Base-by-base conservation (phyloP, 2,888 invertebrate genomes). In the Arrhopalites spinosus region DNA sequence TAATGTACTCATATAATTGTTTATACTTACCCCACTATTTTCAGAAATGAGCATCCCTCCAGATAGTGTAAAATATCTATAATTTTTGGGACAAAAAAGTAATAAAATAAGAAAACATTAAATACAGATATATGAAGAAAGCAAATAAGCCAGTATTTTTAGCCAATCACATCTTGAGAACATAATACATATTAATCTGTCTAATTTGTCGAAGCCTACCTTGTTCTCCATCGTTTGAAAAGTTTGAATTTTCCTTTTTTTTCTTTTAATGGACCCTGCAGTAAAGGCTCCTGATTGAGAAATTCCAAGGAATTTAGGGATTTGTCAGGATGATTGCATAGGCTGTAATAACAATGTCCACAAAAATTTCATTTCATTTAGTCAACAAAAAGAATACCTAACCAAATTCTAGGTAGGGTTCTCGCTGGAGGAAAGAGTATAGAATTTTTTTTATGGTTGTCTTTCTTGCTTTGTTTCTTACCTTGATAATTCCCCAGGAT, bases 201-300 rank as follows among this genome's bases (percentile, higher is more conserved):
- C n/a, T 36, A 36, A 36, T 36, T 36, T 11, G 36, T 36, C 3
- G 36, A 36, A 3, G 36, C 5, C 11, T 36, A 36, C 36, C 36
- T 87, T 5, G 96, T 96, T 81, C 96, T 89, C 96, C 96, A 97
- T 81, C 96, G 87, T 59, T 94, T 89, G 86, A 97, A 94, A 79
- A 97, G 88, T 82, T 94, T 88, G 96, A 96, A 96, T 83, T 94
- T 90, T 23, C 95, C 94, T 85, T 94, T 94, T 87, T 95, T 95
- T 87, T 95, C 95, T 85, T 95, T 95, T 56, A 95, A 87, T 85
- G 93, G 93, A 0, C 95, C 95, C 85, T 95, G 94, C 82, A 95
- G 94, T 83, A 95, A 93, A 25, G 93, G 91, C 86, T 93, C 92
- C 80, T 88, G 88, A 84, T 83, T 76, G 53, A 95, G 88, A 85